A percentile compares a stretch with the other conserved stretches of the same genome.
Conservation (phyloP, 2,888 invertebrate species). For the Rhaphigaster nebulosa region DNA sequence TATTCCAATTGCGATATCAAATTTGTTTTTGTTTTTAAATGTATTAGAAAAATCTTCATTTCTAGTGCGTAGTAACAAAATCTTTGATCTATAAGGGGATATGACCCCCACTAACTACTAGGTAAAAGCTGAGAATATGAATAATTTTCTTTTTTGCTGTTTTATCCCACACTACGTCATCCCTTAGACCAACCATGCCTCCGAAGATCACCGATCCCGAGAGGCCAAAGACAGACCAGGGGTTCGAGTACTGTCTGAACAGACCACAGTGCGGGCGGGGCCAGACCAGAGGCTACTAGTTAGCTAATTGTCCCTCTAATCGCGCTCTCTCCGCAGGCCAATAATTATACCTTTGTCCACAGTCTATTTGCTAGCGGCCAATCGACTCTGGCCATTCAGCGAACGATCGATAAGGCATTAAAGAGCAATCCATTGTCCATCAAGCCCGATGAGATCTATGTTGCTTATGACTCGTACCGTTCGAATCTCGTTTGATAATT, state of each 20-base stretch:
- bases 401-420: neutral
- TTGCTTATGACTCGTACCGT: neutral
- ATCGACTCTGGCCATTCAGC: neutral
- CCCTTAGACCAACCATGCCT: no score
- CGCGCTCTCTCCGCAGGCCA: neutral
- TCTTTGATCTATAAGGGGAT: no score
- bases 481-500: neutral
- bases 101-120: no score
- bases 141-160: no score
- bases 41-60: no score
- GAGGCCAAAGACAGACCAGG: neutral
- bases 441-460: neutral
- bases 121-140: no score
- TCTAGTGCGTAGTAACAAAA: no score
- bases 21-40: no score
- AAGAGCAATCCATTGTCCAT: neutral
- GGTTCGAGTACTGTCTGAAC: neutral
- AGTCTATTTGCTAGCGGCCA: neutral
- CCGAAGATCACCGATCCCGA: neutral
- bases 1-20: no score
- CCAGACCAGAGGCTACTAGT: neutral
- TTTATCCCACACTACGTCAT: no score
- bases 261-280: no score
- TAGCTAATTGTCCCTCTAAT: constrained; percentile 19
- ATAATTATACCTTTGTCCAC: constrained; percentile 26